phyloP scores from a whole-genome alignment of 2,888 invertebrate species.

The Fragum fragum region DNA sequence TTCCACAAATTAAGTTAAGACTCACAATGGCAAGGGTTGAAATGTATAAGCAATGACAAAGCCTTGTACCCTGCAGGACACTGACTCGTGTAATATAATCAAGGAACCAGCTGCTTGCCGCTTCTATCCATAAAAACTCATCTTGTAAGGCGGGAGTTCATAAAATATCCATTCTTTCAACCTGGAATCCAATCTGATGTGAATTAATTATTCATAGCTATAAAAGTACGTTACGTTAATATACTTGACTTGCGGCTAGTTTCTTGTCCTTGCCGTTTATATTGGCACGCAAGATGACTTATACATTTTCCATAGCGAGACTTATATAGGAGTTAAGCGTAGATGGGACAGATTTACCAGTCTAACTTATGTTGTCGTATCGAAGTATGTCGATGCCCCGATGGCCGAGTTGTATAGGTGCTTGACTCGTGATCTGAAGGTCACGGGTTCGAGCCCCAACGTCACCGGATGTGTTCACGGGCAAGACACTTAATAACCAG shows the following conservation, averaged over 20 bases:
- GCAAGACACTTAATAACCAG: no score
- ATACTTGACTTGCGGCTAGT: slow-evolving; percentile 30
- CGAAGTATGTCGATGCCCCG: no score
- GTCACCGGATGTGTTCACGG: no score
- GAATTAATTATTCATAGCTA: slow-evolving; percentile 58
- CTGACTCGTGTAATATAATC: slow-evolving; percentile 26
- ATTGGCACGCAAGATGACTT: slow-evolving; percentile 8
- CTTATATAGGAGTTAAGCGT: no score
- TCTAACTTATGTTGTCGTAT: no score
- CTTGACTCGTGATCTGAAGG: no score
- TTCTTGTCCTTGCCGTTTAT: slow-evolving; percentile 13
- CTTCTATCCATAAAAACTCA: slow-evolving; percentile 44
- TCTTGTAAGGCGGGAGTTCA: slow-evolving; percentile 38
- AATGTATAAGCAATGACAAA: slow-evolving; percentile 23
- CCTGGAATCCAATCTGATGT: slow-evolving; percentile 58
- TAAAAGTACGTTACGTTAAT: slow-evolving; percentile 45
- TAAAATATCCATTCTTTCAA: slow-evolving; percentile 48
- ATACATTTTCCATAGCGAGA: no score
- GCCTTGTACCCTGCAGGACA: slow-evolving; percentile 17
- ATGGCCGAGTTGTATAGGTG: no score
- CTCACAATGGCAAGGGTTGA: background rate
- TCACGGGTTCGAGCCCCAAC: no score
- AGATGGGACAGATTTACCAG: no score
- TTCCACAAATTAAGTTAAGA: no score
- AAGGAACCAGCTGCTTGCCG: slow-evolving; percentile 39